Percentiles rank a stretch among this genome's conserved stretches.
phyloP scores from a whole-genome alignment of 2,888 invertebrate species.

The Machimus rusticus region DNA sequence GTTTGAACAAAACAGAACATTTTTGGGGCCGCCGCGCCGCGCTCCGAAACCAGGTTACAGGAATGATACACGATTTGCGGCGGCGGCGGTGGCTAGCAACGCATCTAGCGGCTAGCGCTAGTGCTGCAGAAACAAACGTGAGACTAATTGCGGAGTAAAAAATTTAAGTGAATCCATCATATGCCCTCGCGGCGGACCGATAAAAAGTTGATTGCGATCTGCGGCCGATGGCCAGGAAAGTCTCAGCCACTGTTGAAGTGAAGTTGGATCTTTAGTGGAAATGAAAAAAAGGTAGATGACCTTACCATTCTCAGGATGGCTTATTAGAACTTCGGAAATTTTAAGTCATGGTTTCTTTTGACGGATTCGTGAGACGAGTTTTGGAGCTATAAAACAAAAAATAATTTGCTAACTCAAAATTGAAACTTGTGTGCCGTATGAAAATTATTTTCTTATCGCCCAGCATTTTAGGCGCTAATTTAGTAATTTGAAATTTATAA shows the following conservation, averaged over 20 bases:
- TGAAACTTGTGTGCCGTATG: background rate
- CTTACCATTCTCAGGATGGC: background rate
- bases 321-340: background rate
- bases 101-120: background rate
- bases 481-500: too few species aligned
- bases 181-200: background rate
- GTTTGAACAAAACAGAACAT: constrained; percentile 28
- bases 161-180: constrained; percentile 35
- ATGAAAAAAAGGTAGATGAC: background rate
- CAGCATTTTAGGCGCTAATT: too few species aligned
- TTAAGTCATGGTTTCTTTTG: background rate
- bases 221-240: background rate
- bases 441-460: background rate
- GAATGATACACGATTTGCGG: too few species aligned
- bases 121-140: constrained; percentile 28
- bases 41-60: background rate
- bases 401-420: background rate
- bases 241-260: background rate
- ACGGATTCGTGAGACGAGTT: background rate
- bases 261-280: background rate
- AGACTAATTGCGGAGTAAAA: constrained; percentile 31
- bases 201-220: constrained; percentile 25
- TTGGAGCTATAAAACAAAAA: background rate
- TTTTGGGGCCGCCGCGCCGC: background rate
- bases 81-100: background rate